Base-by-base conservation (phyloP, 1,140 invertebrate genomes). In the Frieseomelitta varia region DNA sequence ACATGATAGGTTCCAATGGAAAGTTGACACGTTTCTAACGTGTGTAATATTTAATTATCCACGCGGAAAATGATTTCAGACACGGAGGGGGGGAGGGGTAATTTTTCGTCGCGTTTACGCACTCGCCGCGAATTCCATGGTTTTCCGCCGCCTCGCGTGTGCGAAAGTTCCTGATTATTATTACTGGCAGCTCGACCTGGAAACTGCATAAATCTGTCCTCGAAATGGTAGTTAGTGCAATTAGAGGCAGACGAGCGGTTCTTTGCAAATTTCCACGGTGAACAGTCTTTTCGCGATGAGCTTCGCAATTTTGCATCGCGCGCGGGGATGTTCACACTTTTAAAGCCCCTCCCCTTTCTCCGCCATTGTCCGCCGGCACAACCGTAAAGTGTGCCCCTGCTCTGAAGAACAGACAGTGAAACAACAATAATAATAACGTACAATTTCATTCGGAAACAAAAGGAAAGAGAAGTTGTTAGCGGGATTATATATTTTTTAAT, bases 221-320 rank as follows among this genome's bases (percentile, higher is more conserved):
- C 30, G 30, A 21, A 79, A 58, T 27, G 53, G 67, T 55, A 71
- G 34, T 79, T 79, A 72, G 65, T 8, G 78, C 78, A 79, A 71
- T 79, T 79, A 71, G 53, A 71, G 69, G 30, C 67, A 58, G 24
- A 34, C 78, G 53, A 79, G 53, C 39, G 19, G 78, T 34, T 58
- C 67, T 55, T 58, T 72, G 67, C 78, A 47, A 71, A 79, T 79
- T 72, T 71, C 34, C 67, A 47, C 63, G 47, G 17, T 67, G 76
- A 78, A 55, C 47, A n/a, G 51, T 21, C 30, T 27, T 30, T 4
- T 27, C 27, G 27, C 51, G 21, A 47, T 55, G 67, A 56, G 53
- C 53, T 58, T 10, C 14, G 78, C 53, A 56, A 72, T 79, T 79
- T 72, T 58, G 10, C 17, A 72, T 71, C 4, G 2, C 53, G 6